Evolutionary conservation across 2,888 invertebrate genomes (phyloP).

Genomic region (Ditula angustiorana): DNA sequence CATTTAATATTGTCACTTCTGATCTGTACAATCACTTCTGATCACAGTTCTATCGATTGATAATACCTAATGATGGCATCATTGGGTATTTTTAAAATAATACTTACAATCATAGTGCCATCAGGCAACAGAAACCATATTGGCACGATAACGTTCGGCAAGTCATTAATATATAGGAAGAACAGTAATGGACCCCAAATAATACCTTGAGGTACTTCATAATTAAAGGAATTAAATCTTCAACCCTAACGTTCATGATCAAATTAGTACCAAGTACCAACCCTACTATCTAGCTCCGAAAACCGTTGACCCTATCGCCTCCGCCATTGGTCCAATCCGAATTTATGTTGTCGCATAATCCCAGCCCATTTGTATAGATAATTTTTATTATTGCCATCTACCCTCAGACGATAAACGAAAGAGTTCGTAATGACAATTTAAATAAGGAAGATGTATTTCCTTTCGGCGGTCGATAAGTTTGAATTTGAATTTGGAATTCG

Average conservation of each 20-base stretch:
- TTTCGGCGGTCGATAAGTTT: conserved; percentile 77
- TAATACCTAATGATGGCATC: too few relatives aligned
- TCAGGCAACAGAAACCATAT: too few relatives aligned
- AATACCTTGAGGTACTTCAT: not conserved
- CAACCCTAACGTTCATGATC: not conserved
- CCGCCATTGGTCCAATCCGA: conserved; percentile 80
- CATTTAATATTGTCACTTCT: too few relatives aligned
- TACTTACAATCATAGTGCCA: too few relatives aligned
- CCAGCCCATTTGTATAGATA: conserved; percentile 85
- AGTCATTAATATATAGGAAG: not conserved
- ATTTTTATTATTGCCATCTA: conserved; percentile 86
- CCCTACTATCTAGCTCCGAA: conserved; percentile 70
- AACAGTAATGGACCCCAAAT: not conserved
- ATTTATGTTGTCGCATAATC: conserved; percentile 85
- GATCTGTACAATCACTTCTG: too few relatives aligned
- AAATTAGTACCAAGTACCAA: conserved; percentile 56
- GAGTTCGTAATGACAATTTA: conserved; percentile 85
- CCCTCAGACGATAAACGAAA: conserved; percentile 81
- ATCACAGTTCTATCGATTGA: too few relatives aligned
- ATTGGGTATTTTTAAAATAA: too few relatives aligned
- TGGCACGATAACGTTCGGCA: not conserved
- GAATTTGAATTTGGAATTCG: conserved; percentile 74
- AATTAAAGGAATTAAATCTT: not conserved
- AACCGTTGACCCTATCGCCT: conserved; percentile 83
- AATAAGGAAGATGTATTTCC: conserved; percentile 84